Conservation (phyloP, 2,113 vertebrate species). For the Micronisus gabar region DNA sequence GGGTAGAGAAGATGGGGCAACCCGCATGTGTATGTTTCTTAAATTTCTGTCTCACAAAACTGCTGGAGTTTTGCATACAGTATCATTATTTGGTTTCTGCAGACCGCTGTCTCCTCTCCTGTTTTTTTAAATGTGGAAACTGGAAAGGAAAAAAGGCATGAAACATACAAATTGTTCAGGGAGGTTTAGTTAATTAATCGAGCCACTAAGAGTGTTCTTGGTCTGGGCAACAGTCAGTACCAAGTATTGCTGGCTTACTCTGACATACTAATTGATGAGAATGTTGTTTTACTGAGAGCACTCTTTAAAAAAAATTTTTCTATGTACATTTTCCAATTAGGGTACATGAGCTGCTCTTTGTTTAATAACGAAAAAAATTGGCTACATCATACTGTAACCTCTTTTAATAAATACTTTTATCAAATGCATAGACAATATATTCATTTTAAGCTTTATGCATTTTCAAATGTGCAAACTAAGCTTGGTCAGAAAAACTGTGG, state of each 20-base stretch:
- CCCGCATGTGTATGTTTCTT: fast-evolving
- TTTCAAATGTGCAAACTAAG: background rate
- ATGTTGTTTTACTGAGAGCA: background rate
- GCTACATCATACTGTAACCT: background rate
- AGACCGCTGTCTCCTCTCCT: too few relatives aligned
- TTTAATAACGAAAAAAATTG: background rate
- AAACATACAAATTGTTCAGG: background rate
- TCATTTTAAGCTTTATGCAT: background rate
- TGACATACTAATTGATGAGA: background rate
- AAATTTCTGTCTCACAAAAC: background rate
- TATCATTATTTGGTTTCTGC: background rate
- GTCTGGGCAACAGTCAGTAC: background rate
- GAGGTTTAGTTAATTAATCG: background rate
- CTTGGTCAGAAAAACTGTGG: background rate
- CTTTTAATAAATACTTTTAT: background rate
- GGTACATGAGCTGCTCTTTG: background rate
- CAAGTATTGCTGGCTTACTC: background rate
- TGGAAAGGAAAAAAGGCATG: background rate
- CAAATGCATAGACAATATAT: background rate
- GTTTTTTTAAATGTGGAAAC: background rate
- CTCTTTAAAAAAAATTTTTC: background rate
- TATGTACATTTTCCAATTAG: background rate
- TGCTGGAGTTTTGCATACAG: background rate
- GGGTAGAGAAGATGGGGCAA: background rate
- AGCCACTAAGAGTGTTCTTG: background rate